Base-by-base conservation (phyloP, 2,797 vertebrate species). In the Halcyon leucocephala region DNA sequence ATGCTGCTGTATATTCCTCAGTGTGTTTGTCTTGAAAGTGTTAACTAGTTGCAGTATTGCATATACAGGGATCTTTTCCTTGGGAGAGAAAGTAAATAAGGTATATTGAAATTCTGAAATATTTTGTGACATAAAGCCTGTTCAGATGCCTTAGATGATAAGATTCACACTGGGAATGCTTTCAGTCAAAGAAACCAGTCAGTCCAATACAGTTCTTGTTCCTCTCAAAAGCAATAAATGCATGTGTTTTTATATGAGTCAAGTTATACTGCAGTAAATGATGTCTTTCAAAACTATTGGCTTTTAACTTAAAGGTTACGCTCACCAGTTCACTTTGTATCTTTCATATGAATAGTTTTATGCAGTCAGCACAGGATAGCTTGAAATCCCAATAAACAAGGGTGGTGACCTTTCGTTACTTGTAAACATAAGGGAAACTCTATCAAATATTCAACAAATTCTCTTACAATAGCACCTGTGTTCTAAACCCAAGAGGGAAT, bases 401-500 rank as follows among this genome's bases (percentile, higher is more conserved):
- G 83, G 78, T 65, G 77, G 69, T 93, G 92, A 97, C 96, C 97
- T 97, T 97, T 97, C 1, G 0, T 74, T 95, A 89, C 79, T 92
- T 92, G 81, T 80, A 97, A 97, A 94, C 93, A 95, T 54, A 89
- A 92, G 90, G 90, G 51, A 95, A 96, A 96, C 67, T 95, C 87
- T 95, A 96, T 85, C 88, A 93, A 96, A 94, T 93, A 97, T 96
- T 96, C 90, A 96, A 94, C 89, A 93, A 94, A 96, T 65, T 79
- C 85, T 87, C 61, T 91, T 92, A 88, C 90, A 96, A 79, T 74
- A 95, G 81, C 84, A 96, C 83, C 91, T 93, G 90, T 86, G 62
- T 83, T 89, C 62, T 72, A 87, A 84, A 57, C 86, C 82, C 93
- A 90, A 95, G 91, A 91, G 91, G 48, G 89, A 95, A 93, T 95